Conservation (phyloP, 2,113 vertebrate genomes). For the Ciconia maguari region DNA sequence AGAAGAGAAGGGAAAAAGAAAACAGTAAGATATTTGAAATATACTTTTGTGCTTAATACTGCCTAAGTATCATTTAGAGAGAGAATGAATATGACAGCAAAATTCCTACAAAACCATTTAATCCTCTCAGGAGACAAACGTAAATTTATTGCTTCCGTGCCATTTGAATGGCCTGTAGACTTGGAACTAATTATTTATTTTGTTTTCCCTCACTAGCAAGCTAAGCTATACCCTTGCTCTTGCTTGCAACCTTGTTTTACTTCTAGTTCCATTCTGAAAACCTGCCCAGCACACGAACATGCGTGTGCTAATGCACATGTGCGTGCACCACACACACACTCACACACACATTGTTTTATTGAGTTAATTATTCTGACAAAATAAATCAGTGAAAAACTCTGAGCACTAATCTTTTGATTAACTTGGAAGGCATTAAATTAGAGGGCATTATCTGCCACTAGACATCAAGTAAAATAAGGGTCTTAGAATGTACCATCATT, state of each 20-base stretch:
- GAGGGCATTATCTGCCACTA: neutral
- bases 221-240: neutral
- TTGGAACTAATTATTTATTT: neutral
- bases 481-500: neutral
- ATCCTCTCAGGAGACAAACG: neutral
- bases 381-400: neutral
- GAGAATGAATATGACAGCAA: neutral
- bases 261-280: neutral
- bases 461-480: neutral
- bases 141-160: accelerated
- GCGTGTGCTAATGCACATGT: accelerated
- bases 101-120: neutral
- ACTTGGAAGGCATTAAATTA: neutral
- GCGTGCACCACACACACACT: accelerated
- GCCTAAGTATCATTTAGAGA: neutral
- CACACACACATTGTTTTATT: neutral
- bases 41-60: neutral
- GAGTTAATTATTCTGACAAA: neutral
- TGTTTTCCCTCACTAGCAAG: neutral
- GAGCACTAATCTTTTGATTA: neutral
- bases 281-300: neutral
- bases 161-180: neutral
- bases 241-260: neutral
- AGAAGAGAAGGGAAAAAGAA: neutral
- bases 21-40: neutral